A percentile compares a stretch with the other conserved stretches of the same genome.
Evolutionary conservation across 2,113 vertebrate genomes (phyloP).

Genomic region (Bagarius yarrelli): DNA sequence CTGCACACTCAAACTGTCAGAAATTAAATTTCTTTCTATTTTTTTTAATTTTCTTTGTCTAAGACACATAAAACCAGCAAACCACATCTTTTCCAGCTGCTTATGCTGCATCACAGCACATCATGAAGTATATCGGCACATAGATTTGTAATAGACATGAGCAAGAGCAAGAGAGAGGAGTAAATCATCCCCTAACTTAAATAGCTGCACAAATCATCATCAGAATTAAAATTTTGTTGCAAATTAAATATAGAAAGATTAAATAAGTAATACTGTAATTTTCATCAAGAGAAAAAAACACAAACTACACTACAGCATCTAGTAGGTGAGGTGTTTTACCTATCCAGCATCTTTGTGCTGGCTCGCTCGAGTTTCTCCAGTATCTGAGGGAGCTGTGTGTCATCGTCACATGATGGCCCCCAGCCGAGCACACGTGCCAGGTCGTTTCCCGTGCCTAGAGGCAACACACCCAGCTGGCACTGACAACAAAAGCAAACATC

Average conservation of each 20-base stretch:
- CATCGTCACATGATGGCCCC: slow-evolving; percentile 94
- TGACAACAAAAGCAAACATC: slow-evolving; percentile 53
- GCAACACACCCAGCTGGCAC: slow-evolving; percentile 95
- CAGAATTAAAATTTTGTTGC: background rate
- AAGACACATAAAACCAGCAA: background rate
- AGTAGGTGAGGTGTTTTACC: slow-evolving; percentile 64
- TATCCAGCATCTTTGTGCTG: slow-evolving; percentile 98
- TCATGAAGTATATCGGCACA: background rate
- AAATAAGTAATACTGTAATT: background rate
- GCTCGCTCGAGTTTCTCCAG: slow-evolving; percentile 94
- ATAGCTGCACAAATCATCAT: background rate
- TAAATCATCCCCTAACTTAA: background rate
- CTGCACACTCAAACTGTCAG: no score
- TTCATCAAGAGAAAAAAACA: background rate
- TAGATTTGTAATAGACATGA: background rate
- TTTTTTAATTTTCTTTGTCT: background rate
- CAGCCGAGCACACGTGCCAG: slow-evolving; percentile 95
- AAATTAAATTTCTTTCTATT: background rate
- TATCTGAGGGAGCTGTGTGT: slow-evolving; percentile 93
- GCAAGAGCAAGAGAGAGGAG: background rate
- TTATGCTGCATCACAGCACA: background rate
- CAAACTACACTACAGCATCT: background rate
- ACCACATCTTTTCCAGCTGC: background rate
- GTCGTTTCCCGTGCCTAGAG: slow-evolving; percentile 94
- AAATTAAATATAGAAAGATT: background rate